These are phyloP conservation scores for Saturnia japonica DNA, from an alignment of 2,888 invertebrate species.

Conservation along the genomic window DNA sequence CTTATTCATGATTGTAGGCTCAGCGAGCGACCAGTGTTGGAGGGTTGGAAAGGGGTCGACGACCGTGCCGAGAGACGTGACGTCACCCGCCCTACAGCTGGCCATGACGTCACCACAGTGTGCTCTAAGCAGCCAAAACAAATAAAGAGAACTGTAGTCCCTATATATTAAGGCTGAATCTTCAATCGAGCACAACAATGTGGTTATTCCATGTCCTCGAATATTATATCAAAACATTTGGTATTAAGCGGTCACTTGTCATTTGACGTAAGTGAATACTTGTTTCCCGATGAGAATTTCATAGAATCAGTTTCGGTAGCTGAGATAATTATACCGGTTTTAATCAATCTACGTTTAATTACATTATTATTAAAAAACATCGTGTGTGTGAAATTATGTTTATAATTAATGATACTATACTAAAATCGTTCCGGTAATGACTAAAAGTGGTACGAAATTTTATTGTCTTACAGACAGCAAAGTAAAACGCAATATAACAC, in stretches of 20 bases:
- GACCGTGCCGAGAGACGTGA: slow-evolving; percentile 69
- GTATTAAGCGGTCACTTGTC: slow-evolving; percentile 62
- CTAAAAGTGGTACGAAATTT: slow-evolving; percentile 17
- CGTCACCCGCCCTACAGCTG: slow-evolving; percentile 80
- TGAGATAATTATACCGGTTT: slow-evolving; percentile 30
- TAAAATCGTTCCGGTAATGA: slow-evolving; percentile 3
- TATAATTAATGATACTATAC: slow-evolving; percentile 10
- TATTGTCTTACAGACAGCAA: slow-evolving; percentile 29
- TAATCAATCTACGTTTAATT: background rate
- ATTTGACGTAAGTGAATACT: slow-evolving; percentile 59
- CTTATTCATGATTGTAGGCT: slow-evolving; percentile 69
- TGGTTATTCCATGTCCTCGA: slow-evolving; percentile 68
- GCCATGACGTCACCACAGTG: slow-evolving; percentile 71
- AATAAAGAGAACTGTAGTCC: slow-evolving; percentile 59
- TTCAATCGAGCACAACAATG: slow-evolving; percentile 48
- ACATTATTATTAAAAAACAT: background rate
- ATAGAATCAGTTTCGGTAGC: slow-evolving; percentile 43
- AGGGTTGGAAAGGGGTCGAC: slow-evolving; percentile 68
- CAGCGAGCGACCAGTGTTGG: slow-evolving; percentile 47
- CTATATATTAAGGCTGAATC: slow-evolving; percentile 60
- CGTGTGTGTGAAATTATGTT: background rate
- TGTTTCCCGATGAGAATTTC: slow-evolving; percentile 49
- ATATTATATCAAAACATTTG: slow-evolving; percentile 56
- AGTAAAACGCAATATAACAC: slow-evolving; percentile 43
- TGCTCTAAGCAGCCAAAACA: slow-evolving; percentile 53